These are phyloP conservation scores for Neelides folsomi DNA, from an alignment of 2,888 invertebrate genomes.

Conservation along the genomic window DNA sequence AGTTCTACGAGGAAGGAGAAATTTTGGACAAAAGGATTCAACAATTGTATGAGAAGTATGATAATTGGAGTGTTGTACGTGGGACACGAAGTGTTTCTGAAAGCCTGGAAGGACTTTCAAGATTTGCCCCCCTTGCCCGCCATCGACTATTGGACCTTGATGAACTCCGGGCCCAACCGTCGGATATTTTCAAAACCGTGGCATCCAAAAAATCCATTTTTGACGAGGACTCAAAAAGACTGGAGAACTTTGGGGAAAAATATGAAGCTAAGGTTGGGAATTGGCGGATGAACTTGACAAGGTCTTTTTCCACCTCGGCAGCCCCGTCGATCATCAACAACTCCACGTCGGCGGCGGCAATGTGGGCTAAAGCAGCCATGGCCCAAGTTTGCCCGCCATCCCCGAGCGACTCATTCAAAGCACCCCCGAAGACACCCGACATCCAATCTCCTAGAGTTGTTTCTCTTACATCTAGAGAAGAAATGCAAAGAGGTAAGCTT, in stretches of 20 bases:
- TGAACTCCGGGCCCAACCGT: conserved; percentile 72
- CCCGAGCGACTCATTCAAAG: conserved; percentile 8
- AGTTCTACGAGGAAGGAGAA: conserved; percentile 38
- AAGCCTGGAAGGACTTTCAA: conserved; percentile 43
- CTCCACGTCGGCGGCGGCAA: conserved; percentile 7
- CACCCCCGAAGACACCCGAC: conserved; percentile 36
- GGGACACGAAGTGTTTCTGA: conserved; percentile 37
- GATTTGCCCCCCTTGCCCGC: conserved; percentile 28
- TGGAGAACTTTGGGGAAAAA: conserved; percentile 74
- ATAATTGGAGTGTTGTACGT: conserved; percentile 61
- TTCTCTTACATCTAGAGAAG: too few relatives aligned
- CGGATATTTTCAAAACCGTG: conserved; percentile 82
- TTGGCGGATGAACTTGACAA: conserved; percentile 24
- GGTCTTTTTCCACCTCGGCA: conserved; percentile 20
- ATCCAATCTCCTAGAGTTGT: not conserved
- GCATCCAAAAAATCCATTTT: conserved; percentile 86
- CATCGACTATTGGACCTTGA: conserved; percentile 58
- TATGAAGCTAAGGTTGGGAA: conserved; percentile 46
- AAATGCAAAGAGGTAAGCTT: too few relatives aligned
- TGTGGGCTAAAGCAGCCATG: not conserved
- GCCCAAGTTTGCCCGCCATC: conserved; percentile 12
- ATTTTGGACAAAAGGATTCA: conserved; percentile 82
- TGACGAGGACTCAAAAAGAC: conserved; percentile 84
- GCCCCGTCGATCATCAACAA: conserved; percentile 1
- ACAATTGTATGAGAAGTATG: conserved; percentile 83